phyloP scores from a whole-genome alignment of 2,113 vertebrate genomes.

The Azemiops feae region DNA sequence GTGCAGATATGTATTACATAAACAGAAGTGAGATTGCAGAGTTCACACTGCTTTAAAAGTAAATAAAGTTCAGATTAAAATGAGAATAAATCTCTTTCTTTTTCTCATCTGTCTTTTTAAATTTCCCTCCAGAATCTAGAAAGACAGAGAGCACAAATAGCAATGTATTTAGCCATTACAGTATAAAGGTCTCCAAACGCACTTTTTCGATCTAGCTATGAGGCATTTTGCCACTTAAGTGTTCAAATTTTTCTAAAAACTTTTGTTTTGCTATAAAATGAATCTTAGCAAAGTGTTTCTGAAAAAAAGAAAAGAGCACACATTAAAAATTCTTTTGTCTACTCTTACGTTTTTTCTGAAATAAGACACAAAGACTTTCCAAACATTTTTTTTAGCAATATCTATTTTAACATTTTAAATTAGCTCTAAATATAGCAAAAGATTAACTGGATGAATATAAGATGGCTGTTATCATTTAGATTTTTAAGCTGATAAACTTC shows the following conservation, averaged over 20 bases:
- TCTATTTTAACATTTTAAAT: constrained; percentile 10
- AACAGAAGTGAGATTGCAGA: background rate
- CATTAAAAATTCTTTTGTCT: background rate
- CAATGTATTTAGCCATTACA: background rate
- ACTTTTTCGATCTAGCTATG: background rate
- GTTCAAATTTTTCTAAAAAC: constrained; percentile 13
- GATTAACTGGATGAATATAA: constrained; percentile 1
- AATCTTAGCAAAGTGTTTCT: background rate
- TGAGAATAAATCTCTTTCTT: background rate
- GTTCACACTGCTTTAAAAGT: background rate
- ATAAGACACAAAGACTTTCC: background rate
- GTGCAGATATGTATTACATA: background rate
- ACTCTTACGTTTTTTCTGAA: background rate
- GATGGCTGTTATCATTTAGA: constrained; percentile 10
- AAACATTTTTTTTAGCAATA: background rate
- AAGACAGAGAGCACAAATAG: background rate
- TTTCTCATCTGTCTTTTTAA: background rate
- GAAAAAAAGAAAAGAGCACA: background rate
- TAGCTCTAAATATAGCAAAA: constrained; percentile 11
- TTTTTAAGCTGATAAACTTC: constrained; percentile 6
- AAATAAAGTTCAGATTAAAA: background rate
- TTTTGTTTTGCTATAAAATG: background rate
- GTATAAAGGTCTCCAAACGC: background rate
- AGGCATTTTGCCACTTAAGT: background rate
- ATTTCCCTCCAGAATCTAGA: background rate